Evolutionary conservation across 2,113 vertebrate genomes (phyloP), one percentile per base, ranked within the genome.

Genomic region (Ictidomys tridecemlineatus): DNA sequence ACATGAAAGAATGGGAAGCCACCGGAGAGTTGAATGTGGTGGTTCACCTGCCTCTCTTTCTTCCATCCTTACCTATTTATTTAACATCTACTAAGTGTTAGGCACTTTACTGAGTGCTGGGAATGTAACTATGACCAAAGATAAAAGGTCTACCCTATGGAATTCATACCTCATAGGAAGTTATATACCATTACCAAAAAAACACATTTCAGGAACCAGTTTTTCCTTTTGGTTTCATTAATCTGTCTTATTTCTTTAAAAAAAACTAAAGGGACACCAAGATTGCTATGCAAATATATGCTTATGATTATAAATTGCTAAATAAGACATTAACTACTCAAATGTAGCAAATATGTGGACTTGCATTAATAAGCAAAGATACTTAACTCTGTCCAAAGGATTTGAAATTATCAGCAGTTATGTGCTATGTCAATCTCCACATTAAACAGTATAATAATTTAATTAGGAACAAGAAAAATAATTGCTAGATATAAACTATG

Each of bases 211-310:
- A 91, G 48, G 70, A 80, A 76, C 13, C 69, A 67, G 45, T 74
- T 83, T 37, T 90, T 58, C 56, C 22, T 77, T 89, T 39, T 32
- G 32, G 30, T 70, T 89, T 87, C 30, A 69, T 67, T 82, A 32
- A 22, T 85, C 92, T 76, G 94, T 94, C 37, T 78, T 88, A 67
- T 20, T 90, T 74, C 34, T 72, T 91, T 7, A 45, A 45, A 65
- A 84, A 79, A 85, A 93, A 77, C 58, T 69, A 78, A 91, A 83
- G 39, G 92, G 51, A 88, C 6, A 88, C 37, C 56, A 92, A 76
- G 73, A 53, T 45, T 92, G 74, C 30, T 88, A 80, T 85, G 69
- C 83, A 80, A 48, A 89, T 37, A 85, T 37, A 39, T 28, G 39
- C 12, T 26, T 61, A 56, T 37, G 20, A 86, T 22, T 77, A 10